Percentiles rank a stretch among this genome's conserved stretches.
Conservation (phyloP, 2,113 vertebrate species). For the Corythornis madagascariensis region DNA sequence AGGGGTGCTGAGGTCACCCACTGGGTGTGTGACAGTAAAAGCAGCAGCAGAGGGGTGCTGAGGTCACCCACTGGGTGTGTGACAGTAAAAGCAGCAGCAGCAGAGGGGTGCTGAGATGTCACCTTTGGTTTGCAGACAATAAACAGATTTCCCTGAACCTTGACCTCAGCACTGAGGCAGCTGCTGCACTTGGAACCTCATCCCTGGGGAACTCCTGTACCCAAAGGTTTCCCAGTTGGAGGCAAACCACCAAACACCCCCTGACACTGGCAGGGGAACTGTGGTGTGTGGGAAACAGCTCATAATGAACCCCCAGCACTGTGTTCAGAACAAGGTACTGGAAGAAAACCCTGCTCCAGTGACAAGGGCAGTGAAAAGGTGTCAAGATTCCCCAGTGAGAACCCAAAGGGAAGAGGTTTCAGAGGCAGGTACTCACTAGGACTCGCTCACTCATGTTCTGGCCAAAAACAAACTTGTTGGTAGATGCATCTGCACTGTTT, state of each 20-base stretch:
- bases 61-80: no score
- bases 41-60: no score
- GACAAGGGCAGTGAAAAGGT: background rate
- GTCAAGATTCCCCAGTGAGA: background rate
- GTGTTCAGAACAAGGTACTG: background rate
- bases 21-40: no score
- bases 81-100: background rate
- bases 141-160: background rate
- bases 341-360: background rate
- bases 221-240: background rate
- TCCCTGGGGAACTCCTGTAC: fast-evolving
- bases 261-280: background rate
- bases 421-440: constrained; percentile 81
- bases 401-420: no score
- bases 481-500: constrained; percentile 83
- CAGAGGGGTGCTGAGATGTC: background rate
- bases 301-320: fast-evolving
- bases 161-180: background rate
- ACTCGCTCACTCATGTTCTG: constrained; percentile 99
- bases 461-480: constrained; percentile 94
- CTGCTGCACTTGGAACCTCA: background rate
- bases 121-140: background rate
- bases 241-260: background rate
- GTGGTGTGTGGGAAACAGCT: background rate
- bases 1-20: no score